Conservation (phyloP, 2,888 invertebrate species). For the Polydesmus complanatus region DNA sequence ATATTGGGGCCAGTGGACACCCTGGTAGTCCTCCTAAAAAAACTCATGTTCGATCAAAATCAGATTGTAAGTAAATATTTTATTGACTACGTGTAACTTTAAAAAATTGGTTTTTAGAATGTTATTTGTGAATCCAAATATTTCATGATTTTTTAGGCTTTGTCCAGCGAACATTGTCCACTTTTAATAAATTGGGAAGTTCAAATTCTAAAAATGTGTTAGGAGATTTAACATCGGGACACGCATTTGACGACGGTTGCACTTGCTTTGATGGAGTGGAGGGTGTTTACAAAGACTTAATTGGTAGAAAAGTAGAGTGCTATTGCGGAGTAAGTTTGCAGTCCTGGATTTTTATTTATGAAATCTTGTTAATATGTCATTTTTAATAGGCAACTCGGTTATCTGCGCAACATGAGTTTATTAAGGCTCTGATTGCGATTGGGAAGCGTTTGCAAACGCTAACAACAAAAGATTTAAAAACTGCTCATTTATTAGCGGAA, state of each 20-base stretch:
- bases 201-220: constrained; percentile 31
- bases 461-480: constrained; percentile 80
- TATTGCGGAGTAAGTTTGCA: constrained; percentile 49
- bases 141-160: constrained; percentile 11
- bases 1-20: neutral
- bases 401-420: constrained; percentile 67
- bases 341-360: too few relatives aligned
- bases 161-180: too few relatives aligned
- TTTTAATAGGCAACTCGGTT: constrained; percentile 56
- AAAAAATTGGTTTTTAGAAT: neutral
- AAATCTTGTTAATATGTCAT: neutral
- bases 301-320: constrained; percentile 61
- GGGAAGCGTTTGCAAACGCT: constrained; percentile 67
- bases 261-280: constrained; percentile 74
- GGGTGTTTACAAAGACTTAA: constrained; percentile 59
- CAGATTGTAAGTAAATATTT: constrained; percentile 45
- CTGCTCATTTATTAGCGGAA: constrained; percentile 80
- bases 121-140: neutral
- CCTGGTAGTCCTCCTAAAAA: constrained; percentile 41
- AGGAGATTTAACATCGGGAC: constrained; percentile 83
- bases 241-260: constrained; percentile 94
- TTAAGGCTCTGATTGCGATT: constrained; percentile 71
- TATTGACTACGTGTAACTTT: constrained; percentile 3
- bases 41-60: constrained; percentile 64
- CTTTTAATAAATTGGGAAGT: constrained; percentile 13